A percentile compares a stretch with the other conserved stretches of the same genome.
phyloP scores from a whole-genome alignment of 2,113 vertebrate genomes.

The Pavo muticus region DNA sequence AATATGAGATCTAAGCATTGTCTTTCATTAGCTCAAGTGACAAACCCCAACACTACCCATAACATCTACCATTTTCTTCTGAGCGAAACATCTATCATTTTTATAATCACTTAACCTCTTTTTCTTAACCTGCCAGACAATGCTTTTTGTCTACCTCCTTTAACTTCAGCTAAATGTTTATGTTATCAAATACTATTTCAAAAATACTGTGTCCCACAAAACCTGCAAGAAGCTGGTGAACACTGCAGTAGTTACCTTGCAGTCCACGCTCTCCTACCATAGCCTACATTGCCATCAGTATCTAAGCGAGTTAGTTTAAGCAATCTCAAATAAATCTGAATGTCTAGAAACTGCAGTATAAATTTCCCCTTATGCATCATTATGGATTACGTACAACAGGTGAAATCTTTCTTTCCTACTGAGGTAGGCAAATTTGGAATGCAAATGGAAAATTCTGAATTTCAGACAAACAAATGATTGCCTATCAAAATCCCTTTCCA shows the following conservation, averaged over 20 bases:
- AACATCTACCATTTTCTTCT: not conserved
- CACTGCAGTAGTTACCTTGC: not conserved
- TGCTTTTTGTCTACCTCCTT: not conserved
- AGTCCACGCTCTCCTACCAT: not conserved
- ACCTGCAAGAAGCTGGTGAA: not conserved
- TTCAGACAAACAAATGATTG: slow-evolving; percentile 56
- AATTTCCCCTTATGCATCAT: not conserved
- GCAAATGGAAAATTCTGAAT: slow-evolving; percentile 37
- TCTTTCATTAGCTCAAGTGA: not conserved
- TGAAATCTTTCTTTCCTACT: not conserved
- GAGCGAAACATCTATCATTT: not conserved
- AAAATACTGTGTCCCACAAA: not conserved
- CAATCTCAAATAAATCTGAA: not conserved
- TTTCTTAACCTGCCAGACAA: not conserved
- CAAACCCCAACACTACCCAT: not conserved
- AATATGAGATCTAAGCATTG: not conserved
- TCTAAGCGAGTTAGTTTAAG: not conserved
- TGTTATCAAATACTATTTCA: not conserved
- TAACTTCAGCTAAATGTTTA: not conserved
- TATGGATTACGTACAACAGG: not conserved
- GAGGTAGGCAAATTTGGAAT: not conserved
- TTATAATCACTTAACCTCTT: not conserved
- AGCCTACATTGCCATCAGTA: not conserved
- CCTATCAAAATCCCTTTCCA: slow-evolving; percentile 40
- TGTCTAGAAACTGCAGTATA: not conserved